These are phyloP conservation scores for Pseudochromis fuscus DNA, from an alignment of 2,797 vertebrate species.

Conservation along the genomic window DNA sequence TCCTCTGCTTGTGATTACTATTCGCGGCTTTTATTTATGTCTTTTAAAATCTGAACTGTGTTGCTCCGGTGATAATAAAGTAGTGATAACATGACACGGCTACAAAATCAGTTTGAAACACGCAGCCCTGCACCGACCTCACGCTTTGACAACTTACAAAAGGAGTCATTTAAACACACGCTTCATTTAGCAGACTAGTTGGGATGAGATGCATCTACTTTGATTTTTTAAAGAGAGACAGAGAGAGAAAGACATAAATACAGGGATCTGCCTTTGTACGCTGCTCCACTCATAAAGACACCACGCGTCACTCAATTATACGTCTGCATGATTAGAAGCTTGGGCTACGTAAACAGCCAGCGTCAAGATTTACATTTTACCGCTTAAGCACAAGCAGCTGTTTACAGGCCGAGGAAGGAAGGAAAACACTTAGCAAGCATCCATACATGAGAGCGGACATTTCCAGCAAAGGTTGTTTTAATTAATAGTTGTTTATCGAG, in stretches of 20 bases:
- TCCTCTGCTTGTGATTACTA: constrained; percentile 16
- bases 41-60: not conserved
- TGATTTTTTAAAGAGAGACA: constrained; percentile 72
- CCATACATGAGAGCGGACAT: constrained; percentile 73
- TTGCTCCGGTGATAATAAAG: constrained; percentile 17
- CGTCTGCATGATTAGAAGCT: constrained; percentile 90
- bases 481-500: constrained; percentile 75
- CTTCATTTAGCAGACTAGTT: constrained; percentile 61
- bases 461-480: constrained; percentile 65
- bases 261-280: constrained; percentile 88
- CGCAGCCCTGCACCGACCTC: constrained; percentile 55
- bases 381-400: constrained; percentile 88
- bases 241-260: constrained; percentile 83
- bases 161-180: constrained; percentile 69
- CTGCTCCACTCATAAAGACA: constrained; percentile 87
- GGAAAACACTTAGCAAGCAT: constrained; percentile 76
- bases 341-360: constrained; percentile 88
- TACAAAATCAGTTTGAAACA: constrained; percentile 56
- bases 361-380: constrained; percentile 90
- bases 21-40: constrained; percentile 22
- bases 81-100: constrained; percentile 45
- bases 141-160: constrained; percentile 64
- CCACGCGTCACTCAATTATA: constrained; percentile 88
- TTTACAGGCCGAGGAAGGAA: constrained; percentile 81
- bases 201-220: constrained; percentile 65